Evolutionary conservation across 2,888 invertebrate genomes (phyloP).

Genomic region (Chrysotoxum bicinctum): DNA sequence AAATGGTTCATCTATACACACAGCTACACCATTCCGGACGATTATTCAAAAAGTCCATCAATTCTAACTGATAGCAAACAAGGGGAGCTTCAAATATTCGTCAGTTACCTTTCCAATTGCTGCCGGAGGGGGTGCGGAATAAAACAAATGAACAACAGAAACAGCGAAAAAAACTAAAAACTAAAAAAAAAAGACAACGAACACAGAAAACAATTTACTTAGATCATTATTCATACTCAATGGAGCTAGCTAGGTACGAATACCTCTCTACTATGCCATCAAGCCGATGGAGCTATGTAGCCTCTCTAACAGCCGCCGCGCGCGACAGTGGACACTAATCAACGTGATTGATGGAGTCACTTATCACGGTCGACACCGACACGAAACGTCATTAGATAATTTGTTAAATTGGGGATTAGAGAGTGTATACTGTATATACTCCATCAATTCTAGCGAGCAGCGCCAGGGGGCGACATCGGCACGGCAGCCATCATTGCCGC

Average conservation of each 20-base stretch:
- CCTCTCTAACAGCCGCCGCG: slow-evolving; percentile 29
- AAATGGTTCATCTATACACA: slow-evolving; percentile 31
- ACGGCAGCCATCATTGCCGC: slow-evolving; percentile 10
- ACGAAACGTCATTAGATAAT: slow-evolving; percentile 73
- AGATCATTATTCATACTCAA: slow-evolving; percentile 67
- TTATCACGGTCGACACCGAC: slow-evolving; percentile 72
- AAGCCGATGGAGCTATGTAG: neutral
- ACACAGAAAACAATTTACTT: slow-evolving; percentile 51
- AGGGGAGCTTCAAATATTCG: slow-evolving; percentile 33
- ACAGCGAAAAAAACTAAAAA: neutral
- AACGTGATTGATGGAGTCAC: slow-evolving; percentile 72
- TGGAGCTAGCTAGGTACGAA: slow-evolving; percentile 26
- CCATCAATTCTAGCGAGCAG: neutral
- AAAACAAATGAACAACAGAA: slow-evolving; percentile 15
- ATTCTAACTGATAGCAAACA: slow-evolving; percentile 35
- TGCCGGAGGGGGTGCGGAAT: neutral
- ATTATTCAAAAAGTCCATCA: slow-evolving; percentile 57
- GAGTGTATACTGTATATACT: slow-evolving; percentile 21
- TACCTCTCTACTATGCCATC: neutral
- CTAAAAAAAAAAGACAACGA: slow-evolving; percentile 14
- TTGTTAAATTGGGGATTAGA: slow-evolving; percentile 70
- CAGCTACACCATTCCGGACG: slow-evolving; percentile 47
- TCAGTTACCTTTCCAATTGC: slow-evolving; percentile 10
- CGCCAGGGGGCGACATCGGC: slow-evolving; percentile 22
- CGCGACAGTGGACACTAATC: slow-evolving; percentile 65